These are phyloP conservation scores for Strigamia transsilvanica DNA, from an alignment of 2,888 invertebrate species.

Conservation along the genomic window DNA sequence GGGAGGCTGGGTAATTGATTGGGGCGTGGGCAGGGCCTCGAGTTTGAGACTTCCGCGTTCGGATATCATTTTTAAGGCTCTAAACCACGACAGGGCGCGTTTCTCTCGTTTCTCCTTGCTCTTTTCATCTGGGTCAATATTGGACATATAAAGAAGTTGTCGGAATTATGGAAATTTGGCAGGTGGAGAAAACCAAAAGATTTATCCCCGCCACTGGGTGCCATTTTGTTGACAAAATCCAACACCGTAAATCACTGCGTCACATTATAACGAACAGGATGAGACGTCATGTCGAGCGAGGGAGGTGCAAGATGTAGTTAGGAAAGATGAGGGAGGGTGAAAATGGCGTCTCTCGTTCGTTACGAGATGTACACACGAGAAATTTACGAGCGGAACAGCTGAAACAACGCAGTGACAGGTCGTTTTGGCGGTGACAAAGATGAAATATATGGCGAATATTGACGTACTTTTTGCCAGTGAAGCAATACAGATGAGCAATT, in stretches of 20 bases:
- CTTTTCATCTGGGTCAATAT: background rate
- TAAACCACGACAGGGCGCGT: background rate
- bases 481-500: background rate
- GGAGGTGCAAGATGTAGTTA: constrained; percentile 21
- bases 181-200: constrained; percentile 9
- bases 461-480: background rate
- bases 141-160: background rate
- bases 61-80: background rate
- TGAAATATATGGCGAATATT: background rate
- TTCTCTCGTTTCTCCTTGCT: background rate
- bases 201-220: constrained; percentile 29
- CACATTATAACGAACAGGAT: constrained; percentile 27
- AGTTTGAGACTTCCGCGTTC: constrained; percentile 30
- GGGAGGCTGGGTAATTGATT: constrained; percentile 41
- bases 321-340: background rate
- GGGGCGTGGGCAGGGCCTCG: constrained; percentile 10
- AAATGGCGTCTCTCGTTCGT: constrained; percentile 19
- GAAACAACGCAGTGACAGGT: constrained; percentile 20
- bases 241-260: constrained; percentile 23
- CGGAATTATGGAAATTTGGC: background rate
- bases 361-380: constrained; percentile 23
- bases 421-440: constrained; percentile 22
- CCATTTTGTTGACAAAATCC: constrained; percentile 38
- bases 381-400: constrained; percentile 34
- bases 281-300: constrained; percentile 34